These are phyloP conservation scores for Melanchra persicariae DNA, from an alignment of 2,888 invertebrate species.

Conservation along the genomic window DNA sequence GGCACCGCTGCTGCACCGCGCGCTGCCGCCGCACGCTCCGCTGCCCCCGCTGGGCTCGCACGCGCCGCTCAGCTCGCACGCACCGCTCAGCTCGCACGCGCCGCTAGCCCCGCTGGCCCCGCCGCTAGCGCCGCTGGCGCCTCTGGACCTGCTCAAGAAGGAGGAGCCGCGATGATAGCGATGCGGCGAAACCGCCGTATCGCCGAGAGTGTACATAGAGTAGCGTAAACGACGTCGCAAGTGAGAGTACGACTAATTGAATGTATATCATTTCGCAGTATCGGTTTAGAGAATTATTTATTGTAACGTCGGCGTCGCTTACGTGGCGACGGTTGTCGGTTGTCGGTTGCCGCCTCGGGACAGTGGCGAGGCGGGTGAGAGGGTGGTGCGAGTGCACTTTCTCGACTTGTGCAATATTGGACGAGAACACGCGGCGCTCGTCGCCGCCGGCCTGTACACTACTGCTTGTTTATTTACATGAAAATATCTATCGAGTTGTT, in stretches of 20 bases:
- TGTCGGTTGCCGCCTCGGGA: conserved; percentile 69
- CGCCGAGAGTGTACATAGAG: conserved; percentile 77
- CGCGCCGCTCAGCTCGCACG: conserved; percentile 79
- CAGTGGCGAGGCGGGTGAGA: conserved; percentile 62
- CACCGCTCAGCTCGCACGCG: conserved; percentile 77
- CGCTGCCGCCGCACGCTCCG: conserved; percentile 83
- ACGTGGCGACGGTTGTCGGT: conserved; percentile 64
- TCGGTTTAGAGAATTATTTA: conserved; percentile 89
- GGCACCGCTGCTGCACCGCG: conserved; percentile 83
- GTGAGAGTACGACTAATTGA: conserved; percentile 80
- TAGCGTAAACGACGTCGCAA: conserved; percentile 75
- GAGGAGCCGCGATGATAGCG: conserved; percentile 91
- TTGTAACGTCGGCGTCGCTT: conserved; percentile 86
- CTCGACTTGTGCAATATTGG: conserved; percentile 86
- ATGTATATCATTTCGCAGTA: conserved; percentile 84
- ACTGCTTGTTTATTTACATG: conserved; percentile 90
- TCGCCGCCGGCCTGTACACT: conserved; percentile 82
- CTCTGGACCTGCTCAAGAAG: conserved; percentile 91
- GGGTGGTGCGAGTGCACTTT: conserved; percentile 79
- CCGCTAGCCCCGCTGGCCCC: conserved; percentile 89
- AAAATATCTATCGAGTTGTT: conserved; percentile 90
- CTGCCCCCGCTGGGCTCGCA: conserved; percentile 79
- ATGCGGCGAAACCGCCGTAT: conserved; percentile 58
- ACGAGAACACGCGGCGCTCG: conserved; percentile 78
- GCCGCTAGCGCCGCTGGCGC: conserved; percentile 86